Evolutionary conservation across 1,140 invertebrate species (phyloP).

Genomic region (Drosophila paulistorum): DNA sequence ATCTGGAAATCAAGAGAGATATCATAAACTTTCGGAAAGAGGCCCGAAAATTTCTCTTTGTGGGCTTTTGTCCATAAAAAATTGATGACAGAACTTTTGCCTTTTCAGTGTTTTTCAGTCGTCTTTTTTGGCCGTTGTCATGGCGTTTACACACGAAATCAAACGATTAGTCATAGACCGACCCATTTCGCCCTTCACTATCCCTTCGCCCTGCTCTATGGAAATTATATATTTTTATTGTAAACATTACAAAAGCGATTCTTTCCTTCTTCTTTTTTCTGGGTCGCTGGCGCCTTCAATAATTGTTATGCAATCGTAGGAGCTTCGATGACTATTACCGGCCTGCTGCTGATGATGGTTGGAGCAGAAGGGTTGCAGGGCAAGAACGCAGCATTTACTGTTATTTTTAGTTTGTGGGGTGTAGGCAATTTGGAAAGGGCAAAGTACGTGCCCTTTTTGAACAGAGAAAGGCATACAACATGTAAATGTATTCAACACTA

Average conservation of each 20-base stretch:
- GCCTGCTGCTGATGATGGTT: not conserved
- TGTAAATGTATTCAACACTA: conserved; percentile 31
- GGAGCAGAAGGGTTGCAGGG: conserved; percentile 18
- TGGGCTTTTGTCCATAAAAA: conserved; percentile 35
- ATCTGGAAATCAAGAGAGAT: conserved; percentile 4
- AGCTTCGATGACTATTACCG: conserved; percentile 19
- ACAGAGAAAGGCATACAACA: conserved; percentile 18
- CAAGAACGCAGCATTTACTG: conserved; percentile 27
- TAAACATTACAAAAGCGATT: conserved; percentile 19
- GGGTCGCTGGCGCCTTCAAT: conserved; percentile 15
- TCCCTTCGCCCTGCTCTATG: not conserved
- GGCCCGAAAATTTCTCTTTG: not conserved
- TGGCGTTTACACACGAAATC: conserved; percentile 55
- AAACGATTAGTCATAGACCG: conserved; percentile 56
- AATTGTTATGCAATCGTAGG: conserved; percentile 54
- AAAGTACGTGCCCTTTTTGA: conserved; percentile 28
- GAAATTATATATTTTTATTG: conserved; percentile 14
- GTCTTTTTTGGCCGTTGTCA: conserved; percentile 34
- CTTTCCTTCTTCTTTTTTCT: not conserved
- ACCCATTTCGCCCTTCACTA: not conserved
- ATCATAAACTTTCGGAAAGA: not conserved
- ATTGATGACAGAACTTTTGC: conserved; percentile 39
- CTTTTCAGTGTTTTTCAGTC: conserved; percentile 19
- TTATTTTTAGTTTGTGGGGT: conserved; percentile 28
- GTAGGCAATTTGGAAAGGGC: not conserved